Percentiles rank a stretch among this genome's conserved stretches.
Evolutionary conservation across 2,888 invertebrate species (phyloP).

Genomic region (Muschampia plurimacula): DNA sequence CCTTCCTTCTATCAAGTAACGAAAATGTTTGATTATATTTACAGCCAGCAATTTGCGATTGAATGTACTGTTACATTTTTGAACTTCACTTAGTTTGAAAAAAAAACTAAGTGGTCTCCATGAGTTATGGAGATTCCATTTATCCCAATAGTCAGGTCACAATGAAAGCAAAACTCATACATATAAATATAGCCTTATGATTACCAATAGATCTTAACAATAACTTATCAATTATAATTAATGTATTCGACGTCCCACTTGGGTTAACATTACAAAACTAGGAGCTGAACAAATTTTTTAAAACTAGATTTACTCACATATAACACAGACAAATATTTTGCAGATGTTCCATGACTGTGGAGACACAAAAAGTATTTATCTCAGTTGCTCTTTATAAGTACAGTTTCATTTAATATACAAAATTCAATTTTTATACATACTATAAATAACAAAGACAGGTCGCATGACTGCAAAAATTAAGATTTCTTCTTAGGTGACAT

Average conservation of each 20-base stretch:
- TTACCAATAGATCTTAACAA: constrained; percentile 27
- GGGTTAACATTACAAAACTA: neutral
- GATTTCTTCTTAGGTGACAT: neutral
- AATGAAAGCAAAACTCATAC: constrained; percentile 28
- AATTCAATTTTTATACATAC: neutral
- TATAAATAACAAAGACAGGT: neutral
- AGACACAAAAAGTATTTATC: neutral
- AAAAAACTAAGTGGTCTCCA: constrained; percentile 22
- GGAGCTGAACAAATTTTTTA: neutral
- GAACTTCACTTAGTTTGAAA: constrained; percentile 21
- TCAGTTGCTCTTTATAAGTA: neutral
- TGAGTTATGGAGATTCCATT: constrained; percentile 14
- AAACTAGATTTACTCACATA: neutral
- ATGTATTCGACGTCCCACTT: constrained; percentile 17
- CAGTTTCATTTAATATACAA: neutral
- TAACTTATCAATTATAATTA: constrained; percentile 10
- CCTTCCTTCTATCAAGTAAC: constrained; percentile 30
- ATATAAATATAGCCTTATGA: constrained; percentile 30
- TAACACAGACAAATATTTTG: neutral
- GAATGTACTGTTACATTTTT: constrained; percentile 27
- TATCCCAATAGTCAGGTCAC: constrained; percentile 29
- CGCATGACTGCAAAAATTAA: constrained; percentile 10
- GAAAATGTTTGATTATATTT: constrained; percentile 33
- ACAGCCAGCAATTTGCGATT: constrained; percentile 33
- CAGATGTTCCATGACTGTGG: no score